phyloP scores from a whole-genome alignment of 2,113 vertebrate species.

The Oriolus oriolus region DNA sequence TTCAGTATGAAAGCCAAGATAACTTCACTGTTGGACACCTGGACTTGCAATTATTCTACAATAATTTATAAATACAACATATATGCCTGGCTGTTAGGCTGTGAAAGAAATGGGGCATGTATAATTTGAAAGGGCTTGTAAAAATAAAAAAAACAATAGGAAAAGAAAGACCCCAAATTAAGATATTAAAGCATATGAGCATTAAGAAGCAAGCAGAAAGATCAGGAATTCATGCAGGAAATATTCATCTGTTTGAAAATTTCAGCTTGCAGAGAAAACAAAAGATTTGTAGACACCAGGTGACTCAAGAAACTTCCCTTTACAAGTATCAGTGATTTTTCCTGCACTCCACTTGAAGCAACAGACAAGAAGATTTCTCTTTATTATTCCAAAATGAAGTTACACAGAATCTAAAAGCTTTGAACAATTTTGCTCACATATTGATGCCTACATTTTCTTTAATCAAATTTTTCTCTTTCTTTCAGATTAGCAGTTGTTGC shows the following conservation, averaged over 20 bases:
- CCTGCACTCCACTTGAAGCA: background rate
- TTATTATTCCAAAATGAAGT: background rate
- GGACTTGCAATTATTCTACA: background rate
- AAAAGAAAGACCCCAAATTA: background rate
- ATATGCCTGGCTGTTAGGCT: background rate
- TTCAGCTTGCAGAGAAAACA: background rate
- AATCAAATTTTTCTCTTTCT: background rate
- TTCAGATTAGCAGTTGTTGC: background rate
- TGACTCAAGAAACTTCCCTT: background rate
- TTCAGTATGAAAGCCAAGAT: background rate
- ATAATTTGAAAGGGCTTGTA: background rate
- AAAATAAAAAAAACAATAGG: background rate
- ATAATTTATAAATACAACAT: background rate
- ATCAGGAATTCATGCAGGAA: background rate
- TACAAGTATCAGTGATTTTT: background rate
- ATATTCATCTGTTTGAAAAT: background rate
- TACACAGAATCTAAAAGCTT: background rate
- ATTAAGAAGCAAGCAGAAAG: background rate
- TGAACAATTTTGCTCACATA: background rate
- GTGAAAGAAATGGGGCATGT: background rate
- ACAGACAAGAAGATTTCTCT: background rate
- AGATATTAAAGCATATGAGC: background rate
- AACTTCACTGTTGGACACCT: background rate
- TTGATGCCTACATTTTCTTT: background rate
- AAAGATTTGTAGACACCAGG: background rate